Evolutionary conservation across 1,140 invertebrate genomes (phyloP).

Genomic region (Aphelinus atriplicis): DNA sequence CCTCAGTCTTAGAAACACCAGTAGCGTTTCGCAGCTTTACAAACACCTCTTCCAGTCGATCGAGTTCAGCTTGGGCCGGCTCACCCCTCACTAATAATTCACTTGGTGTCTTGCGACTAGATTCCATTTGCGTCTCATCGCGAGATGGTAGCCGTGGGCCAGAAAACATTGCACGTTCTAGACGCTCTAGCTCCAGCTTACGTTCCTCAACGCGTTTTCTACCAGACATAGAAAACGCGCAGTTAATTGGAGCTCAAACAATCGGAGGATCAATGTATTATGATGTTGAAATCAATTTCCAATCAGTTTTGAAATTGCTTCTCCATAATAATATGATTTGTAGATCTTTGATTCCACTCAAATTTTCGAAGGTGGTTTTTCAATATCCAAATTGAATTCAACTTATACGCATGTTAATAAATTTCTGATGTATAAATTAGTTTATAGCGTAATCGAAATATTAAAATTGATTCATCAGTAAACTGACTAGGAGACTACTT

Average conservation of each 20-base stretch:
- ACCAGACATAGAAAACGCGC: not conserved
- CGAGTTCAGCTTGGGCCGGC: constrained; percentile 57
- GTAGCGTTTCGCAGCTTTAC: constrained; percentile 78
- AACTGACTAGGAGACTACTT: too few relatives aligned
- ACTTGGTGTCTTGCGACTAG: not conserved
- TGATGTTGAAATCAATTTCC: too few relatives aligned
- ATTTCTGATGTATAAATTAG: too few relatives aligned
- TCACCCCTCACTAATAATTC: constrained; percentile 45
- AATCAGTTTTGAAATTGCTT: too few relatives aligned
- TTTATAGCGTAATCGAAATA: too few relatives aligned
- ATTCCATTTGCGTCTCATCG: constrained; percentile 45
- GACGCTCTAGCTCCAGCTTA: constrained; percentile 74
- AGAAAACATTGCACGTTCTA: constrained; percentile 78
- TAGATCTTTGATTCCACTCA: too few relatives aligned
- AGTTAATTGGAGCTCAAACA: not conserved
- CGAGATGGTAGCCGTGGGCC: constrained; percentile 26
- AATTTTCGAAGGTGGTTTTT: too few relatives aligned
- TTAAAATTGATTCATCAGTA: too few relatives aligned
- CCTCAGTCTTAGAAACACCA: constrained; percentile 76
- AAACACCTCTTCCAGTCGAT: constrained; percentile 74
- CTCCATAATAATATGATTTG: too few relatives aligned
- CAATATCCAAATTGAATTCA: too few relatives aligned
- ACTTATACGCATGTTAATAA: too few relatives aligned
- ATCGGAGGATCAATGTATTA: too few relatives aligned
- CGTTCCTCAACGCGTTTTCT: constrained; percentile 75